A percentile compares a stretch with the other conserved stretches of the same genome.
phyloP scores from a whole-genome alignment of 2,888 invertebrate genomes.

The Cephalotes varians region DNA sequence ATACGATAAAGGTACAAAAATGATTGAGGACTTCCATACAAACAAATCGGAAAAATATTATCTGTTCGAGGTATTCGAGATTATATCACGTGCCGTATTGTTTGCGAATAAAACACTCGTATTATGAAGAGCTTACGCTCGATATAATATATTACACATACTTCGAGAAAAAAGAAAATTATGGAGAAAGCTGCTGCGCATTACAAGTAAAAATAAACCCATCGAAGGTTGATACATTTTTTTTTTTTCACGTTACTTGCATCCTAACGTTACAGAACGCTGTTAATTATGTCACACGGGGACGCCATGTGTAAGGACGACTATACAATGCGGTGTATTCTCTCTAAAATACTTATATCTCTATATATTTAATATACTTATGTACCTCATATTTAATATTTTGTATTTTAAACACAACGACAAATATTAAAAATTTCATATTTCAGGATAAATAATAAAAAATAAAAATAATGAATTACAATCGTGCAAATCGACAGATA shows the following conservation, averaged over 20 bases:
- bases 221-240: conserved; percentile 54
- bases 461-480: neutral
- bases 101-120: conserved; percentile 37
- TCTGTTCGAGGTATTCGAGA: conserved; percentile 16
- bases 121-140: conserved; percentile 12
- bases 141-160: conserved; percentile 31
- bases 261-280: conserved; percentile 46
- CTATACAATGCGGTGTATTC: neutral
- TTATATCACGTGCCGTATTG: conserved; percentile 36
- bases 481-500: neutral
- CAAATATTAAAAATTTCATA: neutral
- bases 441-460: neutral
- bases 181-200: conserved; percentile 47
- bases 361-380: neutral
- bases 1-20: conserved; percentile 7
- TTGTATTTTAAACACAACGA: neutral
- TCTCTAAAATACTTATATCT: neutral
- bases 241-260: conserved; percentile 13
- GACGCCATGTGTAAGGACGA: conserved; percentile 30
- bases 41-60: conserved; percentile 28
- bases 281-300: conserved; percentile 50
- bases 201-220: conserved; percentile 53
- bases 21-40: neutral
- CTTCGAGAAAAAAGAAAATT: conserved; percentile 48
- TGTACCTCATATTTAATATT: neutral